A percentile compares a stretch with the other conserved stretches of the same genome.
Conservation (phyloP, 1,140 invertebrate genomes). For the Homarus americanus region DNA sequence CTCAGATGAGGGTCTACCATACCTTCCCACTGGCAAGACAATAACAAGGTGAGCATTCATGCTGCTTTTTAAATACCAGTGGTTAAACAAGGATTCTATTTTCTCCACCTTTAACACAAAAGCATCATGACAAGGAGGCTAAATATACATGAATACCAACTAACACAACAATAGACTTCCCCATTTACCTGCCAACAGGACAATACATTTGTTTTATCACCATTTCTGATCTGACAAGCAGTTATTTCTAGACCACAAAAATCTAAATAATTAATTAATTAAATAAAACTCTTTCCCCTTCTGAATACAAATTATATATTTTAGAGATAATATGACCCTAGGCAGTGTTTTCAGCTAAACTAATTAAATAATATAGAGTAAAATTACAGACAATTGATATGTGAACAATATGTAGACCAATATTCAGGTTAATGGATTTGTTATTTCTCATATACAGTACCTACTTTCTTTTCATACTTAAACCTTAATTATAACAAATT, state of each 20-base stretch:
- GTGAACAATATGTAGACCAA: too few relatives aligned
- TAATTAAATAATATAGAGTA: too few relatives aligned
- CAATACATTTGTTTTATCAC: neutral
- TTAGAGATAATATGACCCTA: too few relatives aligned
- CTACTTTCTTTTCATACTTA: too few relatives aligned
- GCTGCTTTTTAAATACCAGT: neutral
- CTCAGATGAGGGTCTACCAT: neutral
- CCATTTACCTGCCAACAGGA: neutral
- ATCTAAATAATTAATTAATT: too few relatives aligned
- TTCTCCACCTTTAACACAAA: neutral
- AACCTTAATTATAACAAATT: too few relatives aligned
- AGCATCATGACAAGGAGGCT: neutral
- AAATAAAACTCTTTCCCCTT: too few relatives aligned
- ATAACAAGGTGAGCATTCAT: neutral
- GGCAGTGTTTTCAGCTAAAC: too few relatives aligned
- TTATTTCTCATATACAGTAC: too few relatives aligned
- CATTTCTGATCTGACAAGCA: neutral
- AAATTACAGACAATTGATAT: too few relatives aligned
- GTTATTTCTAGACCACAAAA: neutral
- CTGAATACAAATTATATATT: too few relatives aligned
- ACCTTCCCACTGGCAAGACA: neutral
- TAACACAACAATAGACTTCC: neutral
- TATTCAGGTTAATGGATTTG: too few relatives aligned
- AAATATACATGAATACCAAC: neutral
- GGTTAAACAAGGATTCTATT: neutral